These are phyloP conservation scores for Gambelia wislizenii DNA, from an alignment of 2,797 vertebrate species.

Conservation along the genomic window DNA sequence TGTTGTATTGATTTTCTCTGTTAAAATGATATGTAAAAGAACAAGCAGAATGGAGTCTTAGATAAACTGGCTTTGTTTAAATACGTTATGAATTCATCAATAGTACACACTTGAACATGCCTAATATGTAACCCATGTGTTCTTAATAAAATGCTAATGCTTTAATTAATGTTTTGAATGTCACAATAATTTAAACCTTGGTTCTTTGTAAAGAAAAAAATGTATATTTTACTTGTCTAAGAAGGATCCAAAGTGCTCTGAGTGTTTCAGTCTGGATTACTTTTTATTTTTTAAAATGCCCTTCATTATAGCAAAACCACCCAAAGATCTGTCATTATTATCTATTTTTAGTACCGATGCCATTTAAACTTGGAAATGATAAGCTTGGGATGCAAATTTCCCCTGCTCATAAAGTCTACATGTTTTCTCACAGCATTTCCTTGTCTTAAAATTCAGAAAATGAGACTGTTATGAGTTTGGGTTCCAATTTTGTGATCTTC, in stretches of 20 bases:
- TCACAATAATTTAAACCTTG: slow-evolving; percentile 18
- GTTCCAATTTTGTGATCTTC: background rate
- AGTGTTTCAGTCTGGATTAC: slow-evolving; percentile 12
- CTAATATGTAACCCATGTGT: background rate
- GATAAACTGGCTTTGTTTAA: slow-evolving; percentile 15
- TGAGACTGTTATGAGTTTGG: background rate
- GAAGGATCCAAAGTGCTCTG: background rate
- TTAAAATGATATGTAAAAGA: slow-evolving; percentile 48
- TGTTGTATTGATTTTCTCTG: slow-evolving; percentile 16
- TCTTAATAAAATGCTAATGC: slow-evolving; percentile 31
- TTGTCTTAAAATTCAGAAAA: background rate
- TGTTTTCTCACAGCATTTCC: background rate
- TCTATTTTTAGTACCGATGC: background rate
- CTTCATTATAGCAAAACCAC: background rate
- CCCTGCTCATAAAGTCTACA: background rate
- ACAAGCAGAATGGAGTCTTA: slow-evolving; percentile 30
- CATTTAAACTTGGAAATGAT: background rate
- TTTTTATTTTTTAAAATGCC: slow-evolving; percentile 9
- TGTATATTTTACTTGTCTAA: background rate
- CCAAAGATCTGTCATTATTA: background rate
- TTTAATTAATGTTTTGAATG: slow-evolving; percentile 1
- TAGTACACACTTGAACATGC: background rate
- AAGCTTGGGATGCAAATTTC: background rate
- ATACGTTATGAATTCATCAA: slow-evolving; percentile 13
- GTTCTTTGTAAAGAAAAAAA: background rate